Percentiles rank a stretch among this genome's conserved stretches.
Conservation (phyloP, 2,888 invertebrate species). For the Sympetrum striolatum region DNA sequence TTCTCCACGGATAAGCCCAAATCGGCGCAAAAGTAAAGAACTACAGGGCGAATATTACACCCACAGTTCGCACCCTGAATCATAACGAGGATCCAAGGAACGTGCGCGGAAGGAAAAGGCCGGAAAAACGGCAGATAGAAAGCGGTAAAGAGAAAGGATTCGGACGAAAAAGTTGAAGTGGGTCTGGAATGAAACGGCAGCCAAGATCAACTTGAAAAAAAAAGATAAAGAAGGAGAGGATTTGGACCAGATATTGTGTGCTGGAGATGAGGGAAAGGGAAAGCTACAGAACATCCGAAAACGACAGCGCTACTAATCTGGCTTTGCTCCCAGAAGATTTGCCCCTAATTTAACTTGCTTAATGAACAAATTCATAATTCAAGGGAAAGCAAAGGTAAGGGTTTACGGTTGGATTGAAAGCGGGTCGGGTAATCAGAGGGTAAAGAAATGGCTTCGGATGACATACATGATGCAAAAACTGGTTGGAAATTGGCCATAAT, state of each 20-base stretch:
- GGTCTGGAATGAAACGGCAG: background rate
- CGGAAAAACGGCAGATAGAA: background rate
- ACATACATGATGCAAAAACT: too few relatives aligned
- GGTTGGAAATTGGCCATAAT: too few relatives aligned
- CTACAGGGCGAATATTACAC: background rate
- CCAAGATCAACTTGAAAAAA: background rate
- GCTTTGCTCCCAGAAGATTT: too few relatives aligned
- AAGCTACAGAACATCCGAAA: background rate
- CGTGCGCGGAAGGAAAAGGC: background rate
- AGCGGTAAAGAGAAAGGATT: background rate
- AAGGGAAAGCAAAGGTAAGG: background rate
- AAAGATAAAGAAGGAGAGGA: background rate
- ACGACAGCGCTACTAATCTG: background rate
- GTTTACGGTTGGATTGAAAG: background rate
- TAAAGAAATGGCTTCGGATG: background rate
- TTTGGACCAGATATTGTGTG: too few relatives aligned
- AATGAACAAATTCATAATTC: too few relatives aligned
- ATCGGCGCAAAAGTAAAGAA: background rate
- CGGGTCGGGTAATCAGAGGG: background rate
- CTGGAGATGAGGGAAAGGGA: background rate
- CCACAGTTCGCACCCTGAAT: background rate
- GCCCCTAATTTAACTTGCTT: too few relatives aligned
- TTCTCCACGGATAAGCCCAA: background rate
- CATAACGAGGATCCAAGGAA: background rate
- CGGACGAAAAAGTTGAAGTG: background rate